Percentiles rank a stretch among this genome's conserved stretches.
Conservation (phyloP, 2,888 invertebrate species). For the Agriopis marginaria region DNA sequence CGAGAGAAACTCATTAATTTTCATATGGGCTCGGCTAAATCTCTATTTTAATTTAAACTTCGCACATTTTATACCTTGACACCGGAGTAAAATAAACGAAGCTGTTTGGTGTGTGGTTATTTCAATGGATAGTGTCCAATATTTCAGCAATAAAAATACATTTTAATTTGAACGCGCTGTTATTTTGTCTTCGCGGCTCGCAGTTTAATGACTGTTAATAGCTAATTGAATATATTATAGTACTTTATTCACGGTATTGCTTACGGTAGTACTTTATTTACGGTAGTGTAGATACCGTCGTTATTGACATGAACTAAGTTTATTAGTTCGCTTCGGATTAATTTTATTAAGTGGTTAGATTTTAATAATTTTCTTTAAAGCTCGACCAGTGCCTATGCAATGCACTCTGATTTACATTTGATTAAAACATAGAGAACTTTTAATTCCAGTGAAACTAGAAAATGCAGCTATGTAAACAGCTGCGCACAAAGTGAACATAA, state of each 20-base stretch:
- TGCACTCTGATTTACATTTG: too few relatives aligned
- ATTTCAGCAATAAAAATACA: conserved; percentile 9
- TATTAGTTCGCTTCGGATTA: neutral
- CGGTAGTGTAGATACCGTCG: neutral
- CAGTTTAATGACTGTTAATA: conserved; percentile 1
- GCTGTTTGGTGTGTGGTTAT: neutral
- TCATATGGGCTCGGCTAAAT: conserved; percentile 28
- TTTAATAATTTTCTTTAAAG: too few relatives aligned
- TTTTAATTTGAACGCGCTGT: conserved; percentile 10
- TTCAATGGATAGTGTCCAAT: neutral
- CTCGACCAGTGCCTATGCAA: too few relatives aligned
- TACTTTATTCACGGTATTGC: conserved; percentile 2
- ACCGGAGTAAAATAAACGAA: conserved; percentile 9
- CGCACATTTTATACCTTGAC: conserved; percentile 21
- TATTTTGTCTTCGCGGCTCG: conserved; percentile 10
- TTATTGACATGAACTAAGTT: too few relatives aligned
- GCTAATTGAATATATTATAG: conserved; percentile 6
- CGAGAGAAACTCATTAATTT: conserved; percentile 25
- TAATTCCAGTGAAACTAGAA: too few relatives aligned
- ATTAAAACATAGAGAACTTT: too few relatives aligned
- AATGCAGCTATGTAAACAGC: too few relatives aligned
- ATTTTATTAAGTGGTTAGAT: neutral
- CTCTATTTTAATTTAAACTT: conserved; percentile 35
- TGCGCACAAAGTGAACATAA: too few relatives aligned
- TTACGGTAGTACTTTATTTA: too few relatives aligned